These are phyloP conservation scores for Porites evermanni DNA, from an alignment of 92 coral and sea anemone species.

Conservation along the genomic window DNA sequence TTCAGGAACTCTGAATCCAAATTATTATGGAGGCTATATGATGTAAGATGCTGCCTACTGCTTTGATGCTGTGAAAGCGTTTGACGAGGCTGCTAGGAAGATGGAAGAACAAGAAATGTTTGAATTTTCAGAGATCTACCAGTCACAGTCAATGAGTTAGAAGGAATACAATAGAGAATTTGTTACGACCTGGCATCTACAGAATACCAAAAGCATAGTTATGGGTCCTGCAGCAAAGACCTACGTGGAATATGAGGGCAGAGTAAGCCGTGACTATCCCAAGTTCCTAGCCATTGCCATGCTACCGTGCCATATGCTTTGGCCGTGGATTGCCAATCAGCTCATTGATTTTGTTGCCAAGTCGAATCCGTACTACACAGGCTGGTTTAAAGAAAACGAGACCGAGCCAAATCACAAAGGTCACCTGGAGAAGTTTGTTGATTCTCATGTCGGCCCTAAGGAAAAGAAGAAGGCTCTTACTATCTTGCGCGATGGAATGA, in stretches of 20 bases:
- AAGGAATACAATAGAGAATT: conserved; percentile 60
- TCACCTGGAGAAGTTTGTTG: conserved; percentile 54
- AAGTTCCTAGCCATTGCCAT: conserved; percentile 55
- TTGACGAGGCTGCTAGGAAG: conserved; percentile 14
- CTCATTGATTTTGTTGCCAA: conserved; percentile 30
- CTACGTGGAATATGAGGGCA: conserved; percentile 55
- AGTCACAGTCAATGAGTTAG: conserved; percentile 28
- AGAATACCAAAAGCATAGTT: conserved; percentile 53
- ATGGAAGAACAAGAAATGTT: conserved; percentile 16
- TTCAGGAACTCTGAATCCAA: conserved; percentile 51
- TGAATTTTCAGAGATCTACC: conserved; percentile 31
- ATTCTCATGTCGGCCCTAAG: conserved; percentile 36
- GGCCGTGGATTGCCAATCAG: conserved; percentile 65
- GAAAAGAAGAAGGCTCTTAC: conserved; percentile 22
- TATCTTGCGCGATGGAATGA: conserved; percentile 62
- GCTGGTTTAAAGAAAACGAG: conserved; percentile 63
- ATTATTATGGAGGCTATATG: conserved; percentile 69
- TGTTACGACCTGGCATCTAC: conserved; percentile 47
- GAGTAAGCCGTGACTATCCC: conserved; percentile 41
- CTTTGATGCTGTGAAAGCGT: conserved; percentile 53
- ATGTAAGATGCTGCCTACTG: conserved; percentile 70
- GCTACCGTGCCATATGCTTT: conserved; percentile 58
- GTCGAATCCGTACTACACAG: conserved; percentile 40
- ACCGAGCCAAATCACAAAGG: conserved; percentile 23
- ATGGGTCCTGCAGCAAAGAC: conserved; percentile 67